Percentiles rank a stretch among this genome's conserved stretches.
Conservation (phyloP, 2,888 invertebrate species). For the Agrotis clavis region DNA sequence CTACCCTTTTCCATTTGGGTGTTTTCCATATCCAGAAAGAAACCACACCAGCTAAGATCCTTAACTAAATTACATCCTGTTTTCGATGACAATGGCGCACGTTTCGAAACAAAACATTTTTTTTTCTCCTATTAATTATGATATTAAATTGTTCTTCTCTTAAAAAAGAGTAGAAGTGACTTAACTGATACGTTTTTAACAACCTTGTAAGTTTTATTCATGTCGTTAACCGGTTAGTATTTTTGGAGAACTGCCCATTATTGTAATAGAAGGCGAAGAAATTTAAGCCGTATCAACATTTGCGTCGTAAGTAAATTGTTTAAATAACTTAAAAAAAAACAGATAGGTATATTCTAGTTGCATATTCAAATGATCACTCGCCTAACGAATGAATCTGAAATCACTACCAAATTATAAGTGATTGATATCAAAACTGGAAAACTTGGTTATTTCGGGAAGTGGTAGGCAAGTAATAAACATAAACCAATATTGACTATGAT, state of each 20-base stretch:
- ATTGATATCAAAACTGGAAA: slow-evolving; percentile 12
- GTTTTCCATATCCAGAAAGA: no score
- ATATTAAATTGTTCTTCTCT: no score
- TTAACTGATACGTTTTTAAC: slow-evolving; percentile 36
- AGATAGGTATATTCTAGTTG: slow-evolving; percentile 6
- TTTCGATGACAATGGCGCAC: no score
- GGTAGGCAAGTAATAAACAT: slow-evolving; percentile 16
- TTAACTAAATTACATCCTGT: no score
- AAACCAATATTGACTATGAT: slow-evolving; percentile 31
- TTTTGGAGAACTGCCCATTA: slow-evolving; percentile 43
- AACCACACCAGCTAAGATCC: no score
- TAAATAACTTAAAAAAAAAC: not conserved
- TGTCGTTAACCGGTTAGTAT: slow-evolving; percentile 16
- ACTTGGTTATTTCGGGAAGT: slow-evolving; percentile 16
- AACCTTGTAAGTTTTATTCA: slow-evolving; percentile 49
- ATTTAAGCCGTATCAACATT: slow-evolving; percentile 10
- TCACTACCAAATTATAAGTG: not conserved
- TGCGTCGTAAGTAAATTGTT: slow-evolving; percentile 32
- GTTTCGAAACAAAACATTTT: no score
- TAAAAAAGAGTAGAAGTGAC: slow-evolving; percentile 5
- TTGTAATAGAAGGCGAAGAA: slow-evolving; percentile 8
- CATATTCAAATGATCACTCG: slow-evolving; percentile 19
- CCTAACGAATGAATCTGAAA: not conserved
- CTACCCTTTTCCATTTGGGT: no score
- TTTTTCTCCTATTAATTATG: no score